Evolutionary conservation across 2,113 vertebrate species (phyloP), one percentile per base, ranked within the genome.

Genomic region (Melanocharis versteri): DNA sequence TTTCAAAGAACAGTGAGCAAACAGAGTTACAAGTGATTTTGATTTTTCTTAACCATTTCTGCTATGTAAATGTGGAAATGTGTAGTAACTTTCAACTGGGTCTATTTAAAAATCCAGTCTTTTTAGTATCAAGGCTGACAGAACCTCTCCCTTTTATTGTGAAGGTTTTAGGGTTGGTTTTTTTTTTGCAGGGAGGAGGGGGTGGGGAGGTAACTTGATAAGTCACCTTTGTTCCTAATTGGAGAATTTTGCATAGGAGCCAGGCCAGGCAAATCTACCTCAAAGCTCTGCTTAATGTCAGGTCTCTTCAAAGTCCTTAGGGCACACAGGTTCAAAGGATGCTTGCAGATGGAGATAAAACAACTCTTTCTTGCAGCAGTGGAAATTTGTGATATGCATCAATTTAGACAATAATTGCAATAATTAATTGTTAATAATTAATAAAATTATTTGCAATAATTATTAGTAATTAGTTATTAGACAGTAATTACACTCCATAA

Each of bases 101-200:
- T 40, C 9, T 50, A n/a, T 47, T 53, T 21, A 3, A 50, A 58
- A 87, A 15, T 8, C 3, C 15, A 50, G 3, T 3, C 1, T 51
- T 70, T 77, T 39, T 45, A 40, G 1, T 15, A 66, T n/a, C 10
- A 61, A 35, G 3, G 47, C 30, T 82, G 24, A 77, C 2, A 5
- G 12, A 58, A 54, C 3, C 17, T 30, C 15, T 68, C 14, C 5
- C 31, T 82, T 82, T 39, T 45, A 37, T 45, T 28, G 5, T 45
- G 13, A 23, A 61, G 11, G 8, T 15, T 40, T 75, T 78, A 14
- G 45, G 13, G 14, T 8, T 72, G 26, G 1, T 4, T 20, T 48
- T 3, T 4, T 8, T 1, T 33, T 28, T 35, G 57, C 11, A 0
- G 0, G 2, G 1, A 31, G 4, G 4, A 39, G 1, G 5, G 1